A percentile compares a stretch with the other conserved stretches of the same genome.
Evolutionary conservation across 2,113 vertebrate genomes (phyloP).

Genomic region (Proterorhinus semilunaris): DNA sequence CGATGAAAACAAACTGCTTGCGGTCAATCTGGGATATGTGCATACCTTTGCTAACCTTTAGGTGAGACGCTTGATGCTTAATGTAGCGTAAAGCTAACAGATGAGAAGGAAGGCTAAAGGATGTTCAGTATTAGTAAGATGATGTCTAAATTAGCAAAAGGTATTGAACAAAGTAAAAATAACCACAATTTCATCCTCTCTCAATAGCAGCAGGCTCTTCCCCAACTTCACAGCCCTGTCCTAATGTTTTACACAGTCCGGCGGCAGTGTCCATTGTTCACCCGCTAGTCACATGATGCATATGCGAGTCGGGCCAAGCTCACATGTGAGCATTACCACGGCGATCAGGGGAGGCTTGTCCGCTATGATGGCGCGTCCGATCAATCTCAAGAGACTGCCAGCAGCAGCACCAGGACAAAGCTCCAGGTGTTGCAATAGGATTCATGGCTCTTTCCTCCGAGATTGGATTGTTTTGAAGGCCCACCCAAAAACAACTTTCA

Average conservation of each 20-base stretch:
- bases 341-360: conserved; percentile 47
- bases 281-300: conserved; percentile 5
- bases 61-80: not conserved
- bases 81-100: not conserved
- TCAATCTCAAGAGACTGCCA: conserved; percentile 34
- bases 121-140: not conserved
- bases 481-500: no score
- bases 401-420: not conserved
- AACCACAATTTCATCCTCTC: not conserved
- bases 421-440: no score
- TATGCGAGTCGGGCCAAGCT: not conserved
- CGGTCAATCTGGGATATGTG: not conserved
- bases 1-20: not conserved
- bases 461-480: no score
- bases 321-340: conserved; percentile 31
- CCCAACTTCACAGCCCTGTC: not conserved
- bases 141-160: no score
- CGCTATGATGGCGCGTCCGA: conserved; percentile 25
- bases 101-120: not conserved
- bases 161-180: no score
- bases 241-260: not conserved
- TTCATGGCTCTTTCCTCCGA: no score
- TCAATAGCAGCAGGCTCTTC: not conserved
- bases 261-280: not conserved
- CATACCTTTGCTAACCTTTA: not conserved